A percentile compares a stretch with the other conserved stretches of the same genome.
Evolutionary conservation across 2,797 vertebrate species (phyloP).

Genomic region (Zalophus californianus): DNA sequence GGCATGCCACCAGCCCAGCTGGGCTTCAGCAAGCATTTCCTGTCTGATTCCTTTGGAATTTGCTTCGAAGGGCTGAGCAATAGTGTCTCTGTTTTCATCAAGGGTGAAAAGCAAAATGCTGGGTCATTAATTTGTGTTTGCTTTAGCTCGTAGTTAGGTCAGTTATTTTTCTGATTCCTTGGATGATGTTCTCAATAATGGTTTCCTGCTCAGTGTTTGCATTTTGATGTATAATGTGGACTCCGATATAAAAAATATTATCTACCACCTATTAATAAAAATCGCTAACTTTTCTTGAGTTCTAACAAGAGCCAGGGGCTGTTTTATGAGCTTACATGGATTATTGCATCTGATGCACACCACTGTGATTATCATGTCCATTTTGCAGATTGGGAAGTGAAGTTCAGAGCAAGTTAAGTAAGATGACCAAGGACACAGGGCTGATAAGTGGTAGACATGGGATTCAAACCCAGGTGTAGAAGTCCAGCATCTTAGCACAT

Average conservation of each 20-base stretch:
- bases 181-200: not conserved
- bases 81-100: not conserved
- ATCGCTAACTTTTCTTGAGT: not conserved
- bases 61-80: not conserved
- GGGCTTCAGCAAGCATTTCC: constrained; percentile 20
- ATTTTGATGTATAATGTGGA: not conserved
- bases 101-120: not conserved
- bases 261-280: not conserved
- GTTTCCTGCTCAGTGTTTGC: constrained; percentile 20
- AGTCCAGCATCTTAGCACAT: not conserved
- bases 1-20: not conserved
- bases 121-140: not conserved
- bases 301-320: not conserved
- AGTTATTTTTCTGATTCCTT: not conserved
- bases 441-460: not conserved
- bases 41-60: not conserved
- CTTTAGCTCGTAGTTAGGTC: not conserved
- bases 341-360: not conserved
- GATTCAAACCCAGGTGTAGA: not conserved
- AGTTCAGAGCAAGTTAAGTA: not conserved
- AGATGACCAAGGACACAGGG: not conserved
- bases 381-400: constrained; percentile 52
- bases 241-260: not conserved
- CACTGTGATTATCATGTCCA: not conserved
- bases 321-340: not conserved